These are phyloP conservation scores for Eidolon dupreanum DNA, from an alignment of 2,797 vertebrate species.

Conservation along the genomic window DNA sequence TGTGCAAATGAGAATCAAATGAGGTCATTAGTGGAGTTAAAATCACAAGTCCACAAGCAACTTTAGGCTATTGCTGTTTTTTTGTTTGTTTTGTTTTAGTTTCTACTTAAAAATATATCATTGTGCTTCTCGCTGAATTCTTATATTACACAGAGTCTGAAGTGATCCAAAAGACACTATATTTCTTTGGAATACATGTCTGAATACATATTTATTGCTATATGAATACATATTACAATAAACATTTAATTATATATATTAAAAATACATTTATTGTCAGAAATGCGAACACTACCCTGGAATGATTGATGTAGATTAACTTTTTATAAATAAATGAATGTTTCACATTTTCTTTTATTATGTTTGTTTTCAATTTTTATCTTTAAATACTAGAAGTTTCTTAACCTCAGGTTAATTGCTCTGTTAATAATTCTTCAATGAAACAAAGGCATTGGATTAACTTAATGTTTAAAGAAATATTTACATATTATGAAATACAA, in stretches of 20 bases:
- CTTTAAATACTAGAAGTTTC: background rate
- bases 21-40: conserved; percentile 66
- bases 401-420: background rate
- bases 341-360: background rate
- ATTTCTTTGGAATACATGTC: background rate
- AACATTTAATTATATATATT: background rate
- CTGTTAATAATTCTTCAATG: background rate
- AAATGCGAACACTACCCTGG: background rate
- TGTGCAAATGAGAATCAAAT: conserved; percentile 58
- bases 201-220: background rate
- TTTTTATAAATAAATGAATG: background rate
- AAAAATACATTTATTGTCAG: background rate
- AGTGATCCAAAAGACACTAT: background rate
- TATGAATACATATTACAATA: background rate
- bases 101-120: background rate
- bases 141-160: background rate
- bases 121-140: conserved; percentile 2
- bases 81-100: background rate
- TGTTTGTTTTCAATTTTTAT: conserved; percentile 13
- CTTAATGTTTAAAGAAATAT: background rate
- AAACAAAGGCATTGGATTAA: background rate
- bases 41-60: conserved; percentile 65
- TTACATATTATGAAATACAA: background rate
- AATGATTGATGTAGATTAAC: background rate
- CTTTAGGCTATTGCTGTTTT: conserved; percentile 59